Percentiles rank a stretch among this genome's conserved stretches.
Conservation (phyloP, 2,888 invertebrate genomes). For the Acleris sparsana region DNA sequence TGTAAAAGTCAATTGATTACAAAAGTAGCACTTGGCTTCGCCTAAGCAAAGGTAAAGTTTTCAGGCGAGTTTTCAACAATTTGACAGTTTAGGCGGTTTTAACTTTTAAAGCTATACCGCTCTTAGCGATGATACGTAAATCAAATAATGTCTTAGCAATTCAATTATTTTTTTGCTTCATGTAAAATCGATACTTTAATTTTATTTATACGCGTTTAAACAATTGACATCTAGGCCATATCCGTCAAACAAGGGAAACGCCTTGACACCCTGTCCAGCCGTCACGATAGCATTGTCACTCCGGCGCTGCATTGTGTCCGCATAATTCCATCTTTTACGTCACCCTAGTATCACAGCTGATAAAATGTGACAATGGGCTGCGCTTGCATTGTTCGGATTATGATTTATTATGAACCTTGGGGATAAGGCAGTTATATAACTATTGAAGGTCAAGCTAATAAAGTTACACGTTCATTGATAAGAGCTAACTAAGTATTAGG, state of each 20-base stretch:
- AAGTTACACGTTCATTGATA: no score
- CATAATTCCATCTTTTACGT: constrained; percentile 46
- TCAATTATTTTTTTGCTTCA: background rate
- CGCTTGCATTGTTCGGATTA: constrained; percentile 24
- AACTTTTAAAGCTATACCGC: no score
- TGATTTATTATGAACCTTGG: constrained; percentile 16
- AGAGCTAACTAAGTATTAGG: no score
- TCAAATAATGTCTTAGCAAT: background rate
- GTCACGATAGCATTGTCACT: constrained; percentile 52
- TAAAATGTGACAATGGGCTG: constrained; percentile 19
- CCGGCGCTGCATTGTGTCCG: constrained; percentile 53
- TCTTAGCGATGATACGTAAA: no score
- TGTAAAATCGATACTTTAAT: background rate
- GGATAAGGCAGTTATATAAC: constrained; percentile 4
- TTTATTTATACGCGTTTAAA: constrained; percentile 1
- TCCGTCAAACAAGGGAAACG: constrained; percentile 64
- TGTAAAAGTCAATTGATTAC: background rate
- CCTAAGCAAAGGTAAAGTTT: no score
- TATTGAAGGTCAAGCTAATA: no score
- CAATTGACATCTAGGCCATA: constrained; percentile 50
- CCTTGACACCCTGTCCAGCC: constrained; percentile 63
- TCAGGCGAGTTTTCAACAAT: no score
- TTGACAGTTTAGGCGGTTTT: no score
- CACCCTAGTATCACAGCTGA: constrained; percentile 28
- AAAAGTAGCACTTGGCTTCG: no score